Conservation (phyloP, 1,140 invertebrate genomes). For the Rhagoletis pomonella region DNA sequence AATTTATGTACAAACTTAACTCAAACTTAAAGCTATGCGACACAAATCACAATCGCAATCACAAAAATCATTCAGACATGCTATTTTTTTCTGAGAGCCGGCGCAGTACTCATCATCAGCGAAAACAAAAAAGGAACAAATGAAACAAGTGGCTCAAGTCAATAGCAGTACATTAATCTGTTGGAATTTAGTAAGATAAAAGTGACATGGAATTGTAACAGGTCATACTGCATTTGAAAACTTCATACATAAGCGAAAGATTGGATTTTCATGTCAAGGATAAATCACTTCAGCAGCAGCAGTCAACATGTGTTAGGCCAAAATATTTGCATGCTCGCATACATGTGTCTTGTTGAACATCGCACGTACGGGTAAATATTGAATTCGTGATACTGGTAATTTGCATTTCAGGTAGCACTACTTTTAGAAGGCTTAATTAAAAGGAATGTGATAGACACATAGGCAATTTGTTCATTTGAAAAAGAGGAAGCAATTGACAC, state of each 20-base stretch:
- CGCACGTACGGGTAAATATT: constrained; percentile 6
- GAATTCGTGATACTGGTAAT: background rate
- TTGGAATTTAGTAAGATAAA: constrained; percentile 32
- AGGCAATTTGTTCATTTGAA: too few relatives aligned
- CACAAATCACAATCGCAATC: background rate
- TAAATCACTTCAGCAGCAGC: constrained; percentile 17
- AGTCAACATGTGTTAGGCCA: constrained; percentile 17
- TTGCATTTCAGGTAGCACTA: too few relatives aligned
- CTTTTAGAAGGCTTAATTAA: too few relatives aligned
- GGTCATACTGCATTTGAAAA: too few relatives aligned
- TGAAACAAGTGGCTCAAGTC: constrained; percentile 6
- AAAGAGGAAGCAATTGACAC: too few relatives aligned
- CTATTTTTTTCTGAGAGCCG: background rate
- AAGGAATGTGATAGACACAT: too few relatives aligned
- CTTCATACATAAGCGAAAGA: background rate
- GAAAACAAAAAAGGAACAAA: background rate
- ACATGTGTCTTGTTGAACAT: background rate
- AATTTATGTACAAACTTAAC: background rate
- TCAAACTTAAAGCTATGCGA: background rate
- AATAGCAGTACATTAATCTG: constrained; percentile 28
- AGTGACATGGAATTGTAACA: background rate
- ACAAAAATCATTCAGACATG: background rate
- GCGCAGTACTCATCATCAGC: background rate
- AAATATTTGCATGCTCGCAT: constrained; percentile 2
- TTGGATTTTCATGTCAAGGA: constrained; percentile 49